A percentile compares a stretch with the other conserved stretches of the same genome.
phyloP scores from a whole-genome alignment of 2,797 vertebrate genomes.

The Babyrousa celebensis region DNA sequence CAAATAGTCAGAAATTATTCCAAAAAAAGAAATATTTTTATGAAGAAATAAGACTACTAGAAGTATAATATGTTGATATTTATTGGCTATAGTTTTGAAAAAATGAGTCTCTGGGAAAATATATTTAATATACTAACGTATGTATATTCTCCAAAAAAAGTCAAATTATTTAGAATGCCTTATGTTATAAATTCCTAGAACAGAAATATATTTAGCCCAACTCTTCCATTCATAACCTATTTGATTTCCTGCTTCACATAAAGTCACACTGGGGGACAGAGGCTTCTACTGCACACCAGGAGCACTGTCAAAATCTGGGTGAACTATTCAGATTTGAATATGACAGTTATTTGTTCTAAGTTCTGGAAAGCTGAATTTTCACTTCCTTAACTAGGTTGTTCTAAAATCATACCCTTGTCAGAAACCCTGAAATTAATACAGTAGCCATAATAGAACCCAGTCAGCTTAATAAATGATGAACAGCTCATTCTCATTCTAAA shows the following conservation, averaged over 20 bases:
- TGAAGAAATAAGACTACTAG: background rate
- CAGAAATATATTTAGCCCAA: background rate
- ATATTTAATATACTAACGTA: constrained; percentile 34
- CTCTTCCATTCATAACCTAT: background rate
- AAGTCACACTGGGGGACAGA: background rate
- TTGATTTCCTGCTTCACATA: constrained; percentile 6
- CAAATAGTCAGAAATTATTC: background rate
- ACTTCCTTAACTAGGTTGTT: constrained; percentile 48
- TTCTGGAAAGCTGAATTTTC: constrained; percentile 31
- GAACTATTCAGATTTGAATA: constrained; percentile 47
- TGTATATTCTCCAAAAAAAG: background rate
- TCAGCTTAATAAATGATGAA: background rate
- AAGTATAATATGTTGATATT: constrained; percentile 44
- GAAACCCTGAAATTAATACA: constrained; percentile 17
- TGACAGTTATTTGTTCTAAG: constrained; percentile 43
- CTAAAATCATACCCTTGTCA: constrained; percentile 29
- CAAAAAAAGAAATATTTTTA: background rate
- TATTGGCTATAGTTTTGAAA: background rate
- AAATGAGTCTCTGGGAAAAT: constrained; percentile 23
- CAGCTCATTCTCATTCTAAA: background rate
- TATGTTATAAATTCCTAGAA: constrained; percentile 6
- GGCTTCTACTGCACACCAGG: background rate
- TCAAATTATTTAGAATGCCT: constrained; percentile 22
- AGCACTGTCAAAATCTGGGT: constrained; percentile 28
- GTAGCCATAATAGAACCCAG: background rate